Conservation (phyloP, 2,113 vertebrate genomes). For the Hippocampus abdominalis region DNA sequence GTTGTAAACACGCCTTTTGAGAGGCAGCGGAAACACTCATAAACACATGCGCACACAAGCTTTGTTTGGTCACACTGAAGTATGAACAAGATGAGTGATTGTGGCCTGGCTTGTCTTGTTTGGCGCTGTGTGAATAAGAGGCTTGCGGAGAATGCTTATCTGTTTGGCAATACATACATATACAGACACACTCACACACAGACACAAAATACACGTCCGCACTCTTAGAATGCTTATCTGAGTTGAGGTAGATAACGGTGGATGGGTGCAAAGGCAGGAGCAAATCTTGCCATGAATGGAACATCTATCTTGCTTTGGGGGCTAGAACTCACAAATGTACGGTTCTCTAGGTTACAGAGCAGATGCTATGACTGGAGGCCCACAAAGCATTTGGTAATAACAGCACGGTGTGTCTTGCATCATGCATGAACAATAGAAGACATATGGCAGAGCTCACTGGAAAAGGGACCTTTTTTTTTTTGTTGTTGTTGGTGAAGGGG, state of each 20-base stretch:
- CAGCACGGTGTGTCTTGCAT: neutral
- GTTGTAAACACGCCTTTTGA: constrained; percentile 10
- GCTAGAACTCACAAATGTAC: constrained; percentile 3
- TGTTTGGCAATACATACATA: constrained; percentile 27
- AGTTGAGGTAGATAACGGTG: constrained; percentile 45
- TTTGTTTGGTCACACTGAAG: constrained; percentile 25
- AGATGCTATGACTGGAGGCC: constrained; percentile 33
- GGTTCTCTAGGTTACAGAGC: constrained; percentile 25
- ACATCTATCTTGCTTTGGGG: constrained; percentile 22
- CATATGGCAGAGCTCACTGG: neutral
- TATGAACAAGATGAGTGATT: constrained; percentile 42
- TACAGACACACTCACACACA: constrained; percentile 5
- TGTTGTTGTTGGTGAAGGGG: neutral
- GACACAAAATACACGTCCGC: constrained; percentile 3
- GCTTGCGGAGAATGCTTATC: constrained; percentile 55
- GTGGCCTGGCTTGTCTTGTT: constrained; percentile 44
- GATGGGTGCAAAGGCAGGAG: constrained; percentile 22
- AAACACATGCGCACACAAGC: constrained; percentile 14
- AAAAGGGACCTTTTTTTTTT: neutral
- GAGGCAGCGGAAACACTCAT: constrained; percentile 10
- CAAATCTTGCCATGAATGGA: constrained; percentile 43
- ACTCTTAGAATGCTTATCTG: constrained; percentile 42
- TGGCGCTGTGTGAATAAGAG: constrained; percentile 48
- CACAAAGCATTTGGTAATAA: constrained; percentile 16
- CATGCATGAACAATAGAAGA: constrained; percentile 9